Percentiles rank a stretch among this genome's conserved stretches.
phyloP scores from a whole-genome alignment of 2,113 vertebrate genomes.

The Gobius niger region DNA sequence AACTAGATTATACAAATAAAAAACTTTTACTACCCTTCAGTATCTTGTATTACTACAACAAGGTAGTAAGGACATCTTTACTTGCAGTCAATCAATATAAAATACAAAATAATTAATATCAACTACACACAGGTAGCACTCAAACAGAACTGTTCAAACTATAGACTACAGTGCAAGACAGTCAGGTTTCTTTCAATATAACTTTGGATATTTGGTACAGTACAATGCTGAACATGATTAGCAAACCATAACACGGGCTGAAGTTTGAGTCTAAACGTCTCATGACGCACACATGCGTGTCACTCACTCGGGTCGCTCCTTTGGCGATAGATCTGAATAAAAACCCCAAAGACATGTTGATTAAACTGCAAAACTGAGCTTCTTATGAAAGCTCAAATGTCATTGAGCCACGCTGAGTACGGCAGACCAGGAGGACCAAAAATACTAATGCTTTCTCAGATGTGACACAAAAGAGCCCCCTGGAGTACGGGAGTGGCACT shows the following conservation, averaged over 20 bases:
- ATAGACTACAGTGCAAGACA: too few relatives aligned
- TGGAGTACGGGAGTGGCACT: slow-evolving; percentile 31
- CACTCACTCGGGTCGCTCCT: slow-evolving; percentile 53
- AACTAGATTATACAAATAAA: too few relatives aligned
- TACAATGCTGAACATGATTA: background rate
- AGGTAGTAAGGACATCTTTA: too few relatives aligned
- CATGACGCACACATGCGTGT: background rate
- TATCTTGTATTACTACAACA: too few relatives aligned
- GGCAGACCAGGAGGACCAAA: slow-evolving; percentile 29
- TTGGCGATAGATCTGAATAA: slow-evolving; percentile 37
- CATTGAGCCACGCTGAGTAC: slow-evolving; percentile 62
- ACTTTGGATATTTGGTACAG: background rate
- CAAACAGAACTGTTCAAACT: too few relatives aligned
- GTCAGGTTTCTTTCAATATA: too few relatives aligned
- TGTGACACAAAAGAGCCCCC: slow-evolving; percentile 28
- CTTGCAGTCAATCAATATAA: too few relatives aligned
- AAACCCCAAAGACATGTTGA: slow-evolving; percentile 52
- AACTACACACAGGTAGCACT: too few relatives aligned
- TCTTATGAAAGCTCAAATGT: slow-evolving; percentile 46
- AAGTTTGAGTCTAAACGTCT: background rate
- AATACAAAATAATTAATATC: too few relatives aligned
- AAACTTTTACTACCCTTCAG: too few relatives aligned
- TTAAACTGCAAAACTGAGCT: accelerated
- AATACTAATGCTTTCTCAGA: background rate
- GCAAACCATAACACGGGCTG: background rate